Evolutionary conservation across 2,888 invertebrate genomes (phyloP), one percentile per base, ranked within the genome.

Genomic region (Acronicta leporina): DNA sequence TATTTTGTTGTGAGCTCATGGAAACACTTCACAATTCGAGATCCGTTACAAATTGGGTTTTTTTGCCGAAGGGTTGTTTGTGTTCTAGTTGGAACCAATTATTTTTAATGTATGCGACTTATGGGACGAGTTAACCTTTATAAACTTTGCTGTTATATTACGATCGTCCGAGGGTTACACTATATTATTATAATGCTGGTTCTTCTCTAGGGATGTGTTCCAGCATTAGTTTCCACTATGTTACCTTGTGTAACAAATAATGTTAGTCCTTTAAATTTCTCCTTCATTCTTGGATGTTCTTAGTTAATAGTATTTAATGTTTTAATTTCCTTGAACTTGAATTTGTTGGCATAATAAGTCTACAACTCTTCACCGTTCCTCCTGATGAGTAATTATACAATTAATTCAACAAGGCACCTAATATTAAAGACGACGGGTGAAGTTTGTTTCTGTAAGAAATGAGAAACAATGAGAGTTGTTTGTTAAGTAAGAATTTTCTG

Each of bases 321-420:
- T 60, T 30, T 27, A 35, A 53, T 67, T 43, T 47, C 43, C 52
- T 47, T 63, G 45, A 63, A 63, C 58, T 59, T 57, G 59, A 58
- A 63, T 25, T 51, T 20, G 55, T 63, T 54, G 16, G 43, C 50
- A 45, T 38, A 44, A 41, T 63, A 65, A 70, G 62, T 59, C 55
- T 51, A 57, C 51, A 71, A 68, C 57, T 65, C 47, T 54, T 53
- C 50, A 63, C 64, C 71, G 60, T 63, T 60, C 57, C 57, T 59
- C 51, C 75, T 71, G 84, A 86, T 87, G 87, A 89, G 84, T 86
- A 88, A 91, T 91, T 90, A 87, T 83, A 87, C 86, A 89, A 91
- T 91, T 89, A 90, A 90, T 90, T 88, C 86, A 88, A 87, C 87
- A 86, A 88, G 88, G 89, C 87, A 85, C 86, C 86, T 84, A 83